A percentile compares a stretch with the other conserved stretches of the same genome.
These are phyloP conservation scores for Cantharis nigra DNA, from an alignment of 2,888 invertebrate species.

Conservation along the genomic window DNA sequence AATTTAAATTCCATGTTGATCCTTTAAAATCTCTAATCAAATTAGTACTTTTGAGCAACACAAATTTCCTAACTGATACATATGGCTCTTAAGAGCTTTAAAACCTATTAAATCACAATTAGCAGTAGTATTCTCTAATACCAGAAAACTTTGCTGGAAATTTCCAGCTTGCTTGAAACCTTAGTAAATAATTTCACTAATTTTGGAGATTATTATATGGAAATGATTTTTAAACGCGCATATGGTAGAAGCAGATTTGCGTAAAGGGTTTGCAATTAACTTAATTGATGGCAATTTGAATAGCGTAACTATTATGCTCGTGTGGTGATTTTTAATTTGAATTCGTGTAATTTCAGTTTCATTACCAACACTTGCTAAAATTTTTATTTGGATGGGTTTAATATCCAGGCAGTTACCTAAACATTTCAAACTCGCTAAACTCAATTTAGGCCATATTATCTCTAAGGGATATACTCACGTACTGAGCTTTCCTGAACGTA, in stretches of 20 bases:
- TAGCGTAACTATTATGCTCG: neutral
- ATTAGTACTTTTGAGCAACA: conserved; percentile 22
- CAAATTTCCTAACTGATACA: conserved; percentile 23
- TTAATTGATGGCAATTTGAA: conserved; percentile 8
- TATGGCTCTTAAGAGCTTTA: conserved; percentile 22
- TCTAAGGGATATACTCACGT: conserved; percentile 24
- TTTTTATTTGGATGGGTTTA: neutral
- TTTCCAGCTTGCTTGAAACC: neutral
- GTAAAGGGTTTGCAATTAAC: neutral
- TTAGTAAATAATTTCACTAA: conserved; percentile 23
- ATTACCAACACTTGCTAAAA: neutral
- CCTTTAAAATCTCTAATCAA: conserved; percentile 22
- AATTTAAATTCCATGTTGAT: conserved; percentile 6
- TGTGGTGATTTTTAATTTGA: neutral
- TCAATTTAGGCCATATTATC: conserved; percentile 27
- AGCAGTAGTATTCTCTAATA: conserved; percentile 12
- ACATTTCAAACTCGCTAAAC: conserved; percentile 15
- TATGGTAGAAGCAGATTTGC: neutral
- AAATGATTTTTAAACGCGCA: conserved; percentile 21
- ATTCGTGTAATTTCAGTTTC: neutral
- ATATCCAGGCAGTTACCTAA: conserved; percentile 6
- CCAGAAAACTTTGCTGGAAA: conserved; percentile 3
- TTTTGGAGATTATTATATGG: conserved; percentile 14
- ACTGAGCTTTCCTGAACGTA: conserved; percentile 19
- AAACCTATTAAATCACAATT: conserved; percentile 29